phyloP scores from a whole-genome alignment of 2,888 invertebrate genomes.

The Clunio marinus region DNA sequence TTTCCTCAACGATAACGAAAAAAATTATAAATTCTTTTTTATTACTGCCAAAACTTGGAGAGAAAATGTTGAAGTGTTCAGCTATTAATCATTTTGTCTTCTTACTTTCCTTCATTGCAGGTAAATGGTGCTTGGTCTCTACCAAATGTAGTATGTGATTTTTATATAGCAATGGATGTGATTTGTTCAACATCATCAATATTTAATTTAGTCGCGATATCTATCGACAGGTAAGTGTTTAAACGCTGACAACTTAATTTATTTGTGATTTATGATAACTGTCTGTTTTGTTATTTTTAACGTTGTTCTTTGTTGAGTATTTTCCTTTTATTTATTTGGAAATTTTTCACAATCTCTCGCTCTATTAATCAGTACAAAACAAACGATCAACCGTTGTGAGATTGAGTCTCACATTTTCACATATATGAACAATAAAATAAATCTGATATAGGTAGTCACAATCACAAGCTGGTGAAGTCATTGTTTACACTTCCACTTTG shows the following conservation, averaged over 20 bases:
- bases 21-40: slow-evolving; percentile 15
- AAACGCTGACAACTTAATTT: background rate
- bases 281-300: background rate
- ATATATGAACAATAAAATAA: too few relatives aligned
- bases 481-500: background rate
- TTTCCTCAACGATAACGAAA: background rate
- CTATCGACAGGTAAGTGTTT: slow-evolving; percentile 86
- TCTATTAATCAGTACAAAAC: background rate
- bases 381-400: too few relatives aligned
- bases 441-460: too few relatives aligned
- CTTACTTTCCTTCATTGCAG: slow-evolving; percentile 53
- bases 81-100: slow-evolving; percentile 27
- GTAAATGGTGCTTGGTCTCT: slow-evolving; percentile 85
- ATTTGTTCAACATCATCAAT: slow-evolving; percentile 97
- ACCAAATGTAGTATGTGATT: slow-evolving; percentile 88
- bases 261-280: slow-evolving; percentile 1
- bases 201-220: slow-evolving; percentile 96
- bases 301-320: background rate
- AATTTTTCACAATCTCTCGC: background rate
- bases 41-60: slow-evolving; percentile 7
- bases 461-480: background rate
- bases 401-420: too few relatives aligned
- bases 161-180: slow-evolving; percentile 97
- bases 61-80: background rate
- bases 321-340: background rate